Base-by-base conservation (phyloP, 2,888 invertebrate species). In the Zonitis immaculata region DNA sequence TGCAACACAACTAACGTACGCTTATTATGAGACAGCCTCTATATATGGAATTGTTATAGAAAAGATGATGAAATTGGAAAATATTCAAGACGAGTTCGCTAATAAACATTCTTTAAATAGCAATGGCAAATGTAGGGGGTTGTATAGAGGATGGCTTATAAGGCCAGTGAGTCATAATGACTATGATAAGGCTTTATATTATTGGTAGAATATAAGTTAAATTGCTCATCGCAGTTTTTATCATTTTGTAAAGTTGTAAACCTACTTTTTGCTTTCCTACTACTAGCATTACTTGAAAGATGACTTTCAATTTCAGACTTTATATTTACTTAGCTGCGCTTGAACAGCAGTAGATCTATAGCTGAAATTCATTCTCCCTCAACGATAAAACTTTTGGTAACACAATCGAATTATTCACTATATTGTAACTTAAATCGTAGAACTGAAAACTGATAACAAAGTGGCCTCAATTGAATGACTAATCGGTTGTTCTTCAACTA, bases 301-400 rank as follows among this genome's bases (percentile, higher is more conserved):
- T 71, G 70, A 71, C 73, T 73, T 72, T 71, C 72, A 72, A 72
- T 73, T 73, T 72, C 68, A 71, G 70, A 71, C 69, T 73, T 71
- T 71, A 68, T 72, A 72, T 73, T 73, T 72, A 71, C 70, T 70
- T 66, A 66, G 67, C 64, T 61, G 63, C 63, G n/a, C n/a, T 56
- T 62, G 62, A 62, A 61, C 59, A 62, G 60, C 63, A 56, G 61
- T 63, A 61, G 61, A 62, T 65, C 60, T 64, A 67, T 65, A 65
- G 63, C 63, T 61, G 64, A 68, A 70, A 71, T 71, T 70, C 67
- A 67, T 70, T 70, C 67, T n/a, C 66, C 67, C 68, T 61, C 61
- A 60, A 56, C 68, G 67, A 71, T 71, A 71, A 72, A 73, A 72
- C 69, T 73, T 73, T 70, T n/a, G 65, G 64, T 35, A 66, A 65